Conservation (phyloP, 2,797 vertebrate species). For the Picus viridis region DNA sequence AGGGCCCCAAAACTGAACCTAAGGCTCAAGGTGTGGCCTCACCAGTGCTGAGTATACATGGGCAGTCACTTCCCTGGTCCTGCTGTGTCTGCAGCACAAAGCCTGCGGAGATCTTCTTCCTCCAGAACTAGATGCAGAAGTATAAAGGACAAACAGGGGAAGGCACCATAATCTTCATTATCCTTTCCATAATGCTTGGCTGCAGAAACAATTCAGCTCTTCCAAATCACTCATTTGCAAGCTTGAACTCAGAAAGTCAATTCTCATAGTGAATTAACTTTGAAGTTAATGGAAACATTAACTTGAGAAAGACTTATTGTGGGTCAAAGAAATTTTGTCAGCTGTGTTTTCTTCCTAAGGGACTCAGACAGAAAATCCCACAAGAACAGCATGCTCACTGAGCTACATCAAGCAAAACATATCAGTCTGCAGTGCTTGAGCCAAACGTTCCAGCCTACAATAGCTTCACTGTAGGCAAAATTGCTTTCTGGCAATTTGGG, state of each 20-base stretch:
- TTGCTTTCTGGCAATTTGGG: not conserved
- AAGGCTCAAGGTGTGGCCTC: too few species aligned
- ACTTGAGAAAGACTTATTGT: not conserved
- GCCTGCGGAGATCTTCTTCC: not conserved
- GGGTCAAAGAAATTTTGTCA: not conserved
- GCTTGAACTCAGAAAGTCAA: not conserved
- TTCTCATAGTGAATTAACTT: not conserved
- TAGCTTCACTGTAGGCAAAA: slow-evolving; percentile 9
- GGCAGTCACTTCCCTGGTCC: too few species aligned
- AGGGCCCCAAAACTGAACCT: too few species aligned
- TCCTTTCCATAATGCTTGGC: not conserved
- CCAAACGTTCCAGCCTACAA: not conserved
- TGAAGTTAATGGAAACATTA: not conserved
- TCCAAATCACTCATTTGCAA: not conserved
- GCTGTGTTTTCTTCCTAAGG: not conserved
- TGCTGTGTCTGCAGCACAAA: not conserved
- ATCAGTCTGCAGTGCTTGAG: not conserved
- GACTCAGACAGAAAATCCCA: not conserved
- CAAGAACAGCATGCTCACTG: not conserved
- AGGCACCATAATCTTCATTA: not conserved
- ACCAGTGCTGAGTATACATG: too few species aligned
- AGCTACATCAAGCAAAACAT: not conserved
- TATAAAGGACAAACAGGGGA: not conserved
- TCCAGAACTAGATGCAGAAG: not conserved
- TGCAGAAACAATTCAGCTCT: not conserved